These are phyloP conservation scores for Tetheella fluctuosa DNA, from an alignment of 2,888 invertebrate species.

Conservation along the genomic window DNA sequence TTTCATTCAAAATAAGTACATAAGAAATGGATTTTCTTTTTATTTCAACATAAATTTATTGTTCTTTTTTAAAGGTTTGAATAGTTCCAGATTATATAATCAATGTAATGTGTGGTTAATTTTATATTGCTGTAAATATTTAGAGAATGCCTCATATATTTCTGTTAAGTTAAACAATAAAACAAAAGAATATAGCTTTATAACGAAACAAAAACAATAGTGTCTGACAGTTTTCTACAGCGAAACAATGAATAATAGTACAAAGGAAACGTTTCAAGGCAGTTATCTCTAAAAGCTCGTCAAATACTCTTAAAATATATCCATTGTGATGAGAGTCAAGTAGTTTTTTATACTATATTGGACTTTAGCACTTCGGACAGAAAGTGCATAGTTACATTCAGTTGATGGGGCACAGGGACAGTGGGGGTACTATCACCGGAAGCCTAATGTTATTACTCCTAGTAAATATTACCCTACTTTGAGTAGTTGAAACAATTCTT, in stretches of 20 bases:
- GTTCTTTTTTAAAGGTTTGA: no score
- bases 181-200: constrained; percentile 52
- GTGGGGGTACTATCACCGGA: constrained; percentile 28
- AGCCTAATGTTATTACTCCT: constrained; percentile 37
- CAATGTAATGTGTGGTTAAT: no score
- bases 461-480: constrained; percentile 42
- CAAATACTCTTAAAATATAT: constrained; percentile 72
- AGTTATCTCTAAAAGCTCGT: constrained; percentile 76
- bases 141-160: neutral
- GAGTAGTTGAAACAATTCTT: constrained; percentile 27
- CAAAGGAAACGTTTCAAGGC: constrained; percentile 73
- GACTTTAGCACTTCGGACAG: constrained; percentile 34
- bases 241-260: constrained; percentile 74
- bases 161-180: constrained; percentile 16
- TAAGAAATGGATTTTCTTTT: no score
- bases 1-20: neutral
- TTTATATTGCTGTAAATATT: neutral
- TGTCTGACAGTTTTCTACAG: constrained; percentile 49
- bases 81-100: no score
- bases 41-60: no score
- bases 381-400: constrained; percentile 39
- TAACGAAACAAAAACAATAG: constrained; percentile 55
- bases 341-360: constrained; percentile 32
- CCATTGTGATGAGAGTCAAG: constrained; percentile 43
- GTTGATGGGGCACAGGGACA: constrained; percentile 24